Conservation (phyloP, 2,888 invertebrate species). For the Hipparchia semele region DNA sequence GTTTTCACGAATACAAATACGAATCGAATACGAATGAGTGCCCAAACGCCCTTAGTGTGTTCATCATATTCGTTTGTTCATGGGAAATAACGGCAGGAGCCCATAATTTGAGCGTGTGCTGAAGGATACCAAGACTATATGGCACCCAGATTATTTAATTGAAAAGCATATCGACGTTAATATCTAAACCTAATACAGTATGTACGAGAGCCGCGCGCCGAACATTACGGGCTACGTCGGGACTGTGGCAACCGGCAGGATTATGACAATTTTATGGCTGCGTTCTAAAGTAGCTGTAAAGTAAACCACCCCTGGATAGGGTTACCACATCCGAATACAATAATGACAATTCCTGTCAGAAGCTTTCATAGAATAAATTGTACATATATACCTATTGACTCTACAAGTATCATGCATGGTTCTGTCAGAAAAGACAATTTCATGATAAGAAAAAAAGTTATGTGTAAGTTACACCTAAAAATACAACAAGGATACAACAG, state of each 20-base stretch:
- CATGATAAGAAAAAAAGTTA: too few relatives aligned
- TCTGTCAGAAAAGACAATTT: too few relatives aligned
- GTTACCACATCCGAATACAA: not conserved
- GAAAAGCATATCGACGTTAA: not conserved
- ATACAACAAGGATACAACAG: too few relatives aligned
- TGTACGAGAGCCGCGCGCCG: not conserved
- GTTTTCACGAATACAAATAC: too few relatives aligned
- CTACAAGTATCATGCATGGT: too few relatives aligned
- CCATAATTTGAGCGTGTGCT: too few relatives aligned
- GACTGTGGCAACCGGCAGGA: slow-evolving; percentile 24
- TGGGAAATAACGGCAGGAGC: too few relatives aligned
- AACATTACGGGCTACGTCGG: slow-evolving; percentile 10
- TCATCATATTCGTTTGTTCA: too few relatives aligned
- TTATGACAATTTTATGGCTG: slow-evolving; percentile 39
- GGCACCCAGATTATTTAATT: not conserved
- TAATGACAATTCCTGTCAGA: not conserved
- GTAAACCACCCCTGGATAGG: slow-evolving; percentile 31
- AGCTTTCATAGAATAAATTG: too few relatives aligned
- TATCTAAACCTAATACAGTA: not conserved
- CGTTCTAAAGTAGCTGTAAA: slow-evolving; percentile 34
- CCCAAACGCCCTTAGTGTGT: not conserved
- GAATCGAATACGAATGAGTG: too few relatives aligned
- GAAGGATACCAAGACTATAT: not conserved
- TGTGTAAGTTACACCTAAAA: too few relatives aligned
- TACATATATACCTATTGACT: too few relatives aligned